These are phyloP conservation scores for Todiramphus saurophagus DNA, from an alignment of 2,113 vertebrate genomes.

Conservation along the genomic window DNA sequence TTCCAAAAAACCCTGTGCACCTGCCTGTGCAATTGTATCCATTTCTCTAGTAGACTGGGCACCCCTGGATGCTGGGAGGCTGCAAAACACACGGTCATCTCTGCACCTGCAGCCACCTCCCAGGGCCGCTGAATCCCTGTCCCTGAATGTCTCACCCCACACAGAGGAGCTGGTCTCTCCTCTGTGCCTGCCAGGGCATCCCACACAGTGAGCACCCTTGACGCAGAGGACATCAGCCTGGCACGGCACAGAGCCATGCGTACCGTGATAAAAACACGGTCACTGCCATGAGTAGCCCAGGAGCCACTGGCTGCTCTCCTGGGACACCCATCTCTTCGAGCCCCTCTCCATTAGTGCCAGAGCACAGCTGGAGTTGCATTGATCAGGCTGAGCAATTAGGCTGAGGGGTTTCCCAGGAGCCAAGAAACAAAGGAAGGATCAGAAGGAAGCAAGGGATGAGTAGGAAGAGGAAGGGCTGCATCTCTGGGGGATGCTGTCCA, in stretches of 20 bases:
- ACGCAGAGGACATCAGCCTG: not conserved
- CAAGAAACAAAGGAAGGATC: not conserved
- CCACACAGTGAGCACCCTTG: too few species aligned
- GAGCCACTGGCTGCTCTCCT: not conserved
- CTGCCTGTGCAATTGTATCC: not conserved
- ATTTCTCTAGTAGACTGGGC: not conserved
- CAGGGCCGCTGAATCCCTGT: accelerated
- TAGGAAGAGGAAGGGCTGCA: not conserved
- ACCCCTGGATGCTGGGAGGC: not conserved
- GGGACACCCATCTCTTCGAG: too few species aligned
- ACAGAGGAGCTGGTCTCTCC: not conserved
- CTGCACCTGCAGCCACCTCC: not conserved
- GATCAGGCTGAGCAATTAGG: not conserved
- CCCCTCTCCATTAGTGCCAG: accelerated
- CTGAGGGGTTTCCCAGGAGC: not conserved
- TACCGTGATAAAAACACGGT: accelerated
- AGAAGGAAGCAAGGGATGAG: accelerated
- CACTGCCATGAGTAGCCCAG: accelerated
- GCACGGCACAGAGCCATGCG: not conserved
- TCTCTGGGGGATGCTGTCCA: not conserved
- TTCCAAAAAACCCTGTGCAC: not conserved
- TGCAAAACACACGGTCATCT: not conserved
- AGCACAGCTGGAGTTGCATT: not conserved
- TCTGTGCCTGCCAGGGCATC: not conserved
- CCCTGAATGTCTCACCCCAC: accelerated